These are phyloP conservation scores for Pogona vitticeps DNA, from an alignment of 2,113 vertebrate species.

Conservation along the genomic window DNA sequence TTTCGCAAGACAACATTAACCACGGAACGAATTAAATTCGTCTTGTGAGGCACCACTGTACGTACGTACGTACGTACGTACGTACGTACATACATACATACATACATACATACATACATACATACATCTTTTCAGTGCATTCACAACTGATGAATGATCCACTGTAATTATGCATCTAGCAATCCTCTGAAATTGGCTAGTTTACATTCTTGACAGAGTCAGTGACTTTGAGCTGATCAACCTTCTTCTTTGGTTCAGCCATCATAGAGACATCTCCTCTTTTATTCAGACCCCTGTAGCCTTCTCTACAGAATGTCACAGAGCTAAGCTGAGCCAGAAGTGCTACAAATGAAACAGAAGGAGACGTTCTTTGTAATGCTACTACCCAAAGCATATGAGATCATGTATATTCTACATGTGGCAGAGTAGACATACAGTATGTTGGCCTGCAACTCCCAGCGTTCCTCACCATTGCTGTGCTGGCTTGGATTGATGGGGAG, in stretches of 20 bases:
- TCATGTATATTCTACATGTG: neutral
- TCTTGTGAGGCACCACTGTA: too few relatives aligned
- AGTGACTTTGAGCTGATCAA: neutral
- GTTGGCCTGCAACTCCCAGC: too few relatives aligned
- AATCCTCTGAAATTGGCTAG: neutral
- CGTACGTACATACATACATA: too few relatives aligned
- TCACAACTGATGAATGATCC: neutral
- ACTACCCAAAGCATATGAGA: neutral
- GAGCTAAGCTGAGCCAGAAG: neutral
- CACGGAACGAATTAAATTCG: too few relatives aligned
- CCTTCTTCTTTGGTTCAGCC: neutral
- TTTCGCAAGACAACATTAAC: too few relatives aligned
- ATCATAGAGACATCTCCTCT: neutral
- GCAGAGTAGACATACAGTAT: neutral
- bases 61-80: too few relatives aligned
- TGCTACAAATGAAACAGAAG: neutral
- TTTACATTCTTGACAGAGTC: neutral
- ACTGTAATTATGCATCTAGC: neutral
- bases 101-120: too few relatives aligned
- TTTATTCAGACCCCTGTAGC: neutral
- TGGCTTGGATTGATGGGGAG: too few relatives aligned
- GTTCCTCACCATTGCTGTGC: too few relatives aligned
- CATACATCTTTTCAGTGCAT: neutral
- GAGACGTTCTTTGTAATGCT: neutral
- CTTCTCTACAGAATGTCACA: neutral